These are phyloP conservation scores for Drosophila infuscata DNA, from an alignment of 2,888 invertebrate species.

Conservation along the genomic window DNA sequence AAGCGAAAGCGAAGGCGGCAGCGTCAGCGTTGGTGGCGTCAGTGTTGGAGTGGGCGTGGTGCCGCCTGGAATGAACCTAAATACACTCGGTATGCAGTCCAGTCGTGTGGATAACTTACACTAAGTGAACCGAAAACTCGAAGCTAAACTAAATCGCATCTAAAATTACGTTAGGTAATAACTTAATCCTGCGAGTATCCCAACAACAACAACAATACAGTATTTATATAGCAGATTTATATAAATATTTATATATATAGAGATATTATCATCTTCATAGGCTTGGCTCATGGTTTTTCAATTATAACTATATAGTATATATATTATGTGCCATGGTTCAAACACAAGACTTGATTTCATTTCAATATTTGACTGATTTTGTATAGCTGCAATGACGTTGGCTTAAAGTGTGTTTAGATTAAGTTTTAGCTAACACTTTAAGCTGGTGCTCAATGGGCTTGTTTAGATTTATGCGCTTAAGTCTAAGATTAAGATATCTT, in stretches of 20 bases:
- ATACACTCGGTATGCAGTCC: conserved; percentile 66
- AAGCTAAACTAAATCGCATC: conserved; percentile 32
- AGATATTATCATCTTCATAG: conserved; percentile 60
- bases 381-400: conserved; percentile 40
- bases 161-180: conserved; percentile 44
- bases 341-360: conserved; percentile 74
- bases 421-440: conserved; percentile 5
- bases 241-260: conserved; percentile 18
- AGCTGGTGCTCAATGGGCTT: conserved; percentile 23
- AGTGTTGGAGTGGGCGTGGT: conserved; percentile 57
- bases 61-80: conserved; percentile 55
- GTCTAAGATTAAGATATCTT: conserved; percentile 39
- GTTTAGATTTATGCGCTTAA: conserved; percentile 56
- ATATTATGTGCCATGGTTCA: conserved; percentile 74
- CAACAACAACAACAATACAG: conserved; percentile 51
- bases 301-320: conserved; percentile 47
- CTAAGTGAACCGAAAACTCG: conserved; percentile 26
- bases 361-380: conserved; percentile 72
- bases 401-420: conserved; percentile 20
- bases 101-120: conserved; percentile 69
- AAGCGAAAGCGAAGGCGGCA: conserved; percentile 88
- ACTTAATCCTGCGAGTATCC: conserved; percentile 30
- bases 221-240: conserved; percentile 50
- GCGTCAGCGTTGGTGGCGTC: conserved; percentile 46
- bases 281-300: conserved; percentile 73